Evolutionary conservation across 2,113 vertebrate species (phyloP), one percentile per base, ranked within the genome.

Genomic region (Dasypus novemcinctus): DNA sequence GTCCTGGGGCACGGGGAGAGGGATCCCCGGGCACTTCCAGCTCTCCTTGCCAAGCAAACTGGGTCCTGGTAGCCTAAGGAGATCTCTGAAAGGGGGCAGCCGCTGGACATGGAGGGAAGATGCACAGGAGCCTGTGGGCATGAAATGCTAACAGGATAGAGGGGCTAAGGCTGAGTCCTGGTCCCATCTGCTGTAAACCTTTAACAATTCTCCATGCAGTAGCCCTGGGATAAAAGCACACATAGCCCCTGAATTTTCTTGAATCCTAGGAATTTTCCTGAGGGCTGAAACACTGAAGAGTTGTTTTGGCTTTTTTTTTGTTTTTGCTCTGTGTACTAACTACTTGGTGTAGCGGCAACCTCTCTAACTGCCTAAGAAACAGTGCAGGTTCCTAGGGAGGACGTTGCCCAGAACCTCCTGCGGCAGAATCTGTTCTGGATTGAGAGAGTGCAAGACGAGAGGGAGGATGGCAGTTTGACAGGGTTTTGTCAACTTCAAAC

Each of bases 401-500:
- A 78, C 23, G 11, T 12, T 20, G 20, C 31, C 17, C 10, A 7
- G 33, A 79, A 14, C 5, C 43, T 57, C 57, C 80, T 59, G 9
- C 29, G 21, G 43, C 20, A 27, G 15, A 25, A 1, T 23, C 8
- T 25, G 7, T 82, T 88, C 27, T 79, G n/a, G n/a, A 18, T 7
- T 3, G 38, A 15, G 41, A 17, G 15, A 13, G 6, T 59, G 7
- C 23, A 2, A 2, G 3, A 46, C 23, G 9, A 72, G 15, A 3
- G 0, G 3, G 6, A 27, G 23, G 4, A 18, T 2, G 13, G 43
- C 38, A 46, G 20, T 21, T 7, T 2, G 4, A 1, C 6, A 13
- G 74, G 3, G 7, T 75, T 84, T 43, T 75, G 43, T 57, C 41
- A 31, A 10, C 31, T 29, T 13, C 41, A 81, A 23, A 83, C 36